A percentile compares a stretch with the other conserved stretches of the same genome.
Evolutionary conservation across 2,888 invertebrate species (phyloP).

Genomic region (Octonoba sinensis): DNA sequence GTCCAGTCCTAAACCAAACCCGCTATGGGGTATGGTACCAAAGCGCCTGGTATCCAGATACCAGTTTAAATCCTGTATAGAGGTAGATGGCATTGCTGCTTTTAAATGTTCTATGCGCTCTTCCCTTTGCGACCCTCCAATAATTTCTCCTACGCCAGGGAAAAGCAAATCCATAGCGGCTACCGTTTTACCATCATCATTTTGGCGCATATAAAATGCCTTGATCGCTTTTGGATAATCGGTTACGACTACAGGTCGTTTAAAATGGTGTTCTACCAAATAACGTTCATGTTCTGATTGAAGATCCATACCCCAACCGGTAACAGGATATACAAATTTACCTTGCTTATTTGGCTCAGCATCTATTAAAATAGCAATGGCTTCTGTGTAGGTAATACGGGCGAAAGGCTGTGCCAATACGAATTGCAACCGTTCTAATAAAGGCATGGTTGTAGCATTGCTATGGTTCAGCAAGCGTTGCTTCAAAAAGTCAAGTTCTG

Average conservation of each 20-base stretch:
- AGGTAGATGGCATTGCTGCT: too few relatives aligned
- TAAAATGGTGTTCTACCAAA: not conserved
- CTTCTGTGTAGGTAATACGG: not conserved
- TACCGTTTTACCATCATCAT: constrained; percentile 1
- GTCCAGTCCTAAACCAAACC: constrained; percentile 7
- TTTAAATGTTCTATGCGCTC: not conserved
- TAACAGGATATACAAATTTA: not conserved
- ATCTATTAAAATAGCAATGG: not conserved
- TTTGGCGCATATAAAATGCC: constrained; percentile 6
- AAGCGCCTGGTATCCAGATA: not conserved
- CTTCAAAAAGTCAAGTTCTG: too few relatives aligned
- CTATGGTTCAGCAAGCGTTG: not conserved
- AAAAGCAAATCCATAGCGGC: not conserved
- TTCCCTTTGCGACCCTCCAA: constrained; percentile 1
- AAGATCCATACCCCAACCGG: not conserved
- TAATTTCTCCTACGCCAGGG: constrained; percentile 5
- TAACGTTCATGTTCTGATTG: not conserved
- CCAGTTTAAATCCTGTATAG: not conserved
- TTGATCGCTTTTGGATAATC: constrained; percentile 3
- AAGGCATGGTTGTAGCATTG: too few relatives aligned
- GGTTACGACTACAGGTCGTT: constrained; percentile 1
- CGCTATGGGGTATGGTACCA: not conserved
- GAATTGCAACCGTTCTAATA: not conserved
- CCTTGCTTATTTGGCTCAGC: not conserved
- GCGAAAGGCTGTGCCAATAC: not conserved